Evolutionary conservation across 2,888 invertebrate species (phyloP).

Genomic region (Caenorhabditis afra): DNA sequence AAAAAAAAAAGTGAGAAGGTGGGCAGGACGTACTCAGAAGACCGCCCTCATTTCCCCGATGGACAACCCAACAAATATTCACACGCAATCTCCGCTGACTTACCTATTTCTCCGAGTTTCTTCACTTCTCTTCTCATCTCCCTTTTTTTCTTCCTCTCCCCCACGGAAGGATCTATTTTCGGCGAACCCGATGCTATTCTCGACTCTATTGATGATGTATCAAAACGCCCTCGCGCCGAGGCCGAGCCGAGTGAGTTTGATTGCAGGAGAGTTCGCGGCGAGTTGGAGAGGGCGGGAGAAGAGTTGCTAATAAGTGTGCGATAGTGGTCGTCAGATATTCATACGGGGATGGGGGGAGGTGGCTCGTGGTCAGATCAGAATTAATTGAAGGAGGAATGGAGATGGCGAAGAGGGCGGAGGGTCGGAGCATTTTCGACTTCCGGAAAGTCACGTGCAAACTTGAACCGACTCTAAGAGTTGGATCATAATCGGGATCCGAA

Average conservation of each 20-base stretch:
- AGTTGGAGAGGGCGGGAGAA: not conserved
- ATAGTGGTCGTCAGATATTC: constrained; percentile 40
- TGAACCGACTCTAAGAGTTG: no score
- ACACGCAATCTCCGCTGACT: constrained; percentile 49
- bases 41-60: constrained; percentile 12
- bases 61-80: constrained; percentile 10
- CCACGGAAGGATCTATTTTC: constrained; percentile 31
- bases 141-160: not conserved
- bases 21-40: constrained; percentile 21
- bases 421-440: constrained; percentile 2
- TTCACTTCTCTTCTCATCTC: not conserved
- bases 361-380: constrained; percentile 11
- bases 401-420: not conserved
- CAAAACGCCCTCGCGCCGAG: constrained; percentile 55
- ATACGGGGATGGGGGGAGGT: constrained; percentile 1
- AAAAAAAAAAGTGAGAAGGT: constrained; percentile 7
- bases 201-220: constrained; percentile 45
- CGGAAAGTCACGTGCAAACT: constrained; percentile 30
- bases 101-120: constrained; percentile 36
- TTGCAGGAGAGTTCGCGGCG: constrained; percentile 14
- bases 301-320: constrained; percentile 47
- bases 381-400: not conserved
- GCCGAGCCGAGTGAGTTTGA: constrained; percentile 9
- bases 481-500: no score
- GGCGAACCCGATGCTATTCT: constrained; percentile 42